phyloP scores from a whole-genome alignment of 92 coral and sea anemone genomes.

The Micromussa lordhowensis region DNA sequence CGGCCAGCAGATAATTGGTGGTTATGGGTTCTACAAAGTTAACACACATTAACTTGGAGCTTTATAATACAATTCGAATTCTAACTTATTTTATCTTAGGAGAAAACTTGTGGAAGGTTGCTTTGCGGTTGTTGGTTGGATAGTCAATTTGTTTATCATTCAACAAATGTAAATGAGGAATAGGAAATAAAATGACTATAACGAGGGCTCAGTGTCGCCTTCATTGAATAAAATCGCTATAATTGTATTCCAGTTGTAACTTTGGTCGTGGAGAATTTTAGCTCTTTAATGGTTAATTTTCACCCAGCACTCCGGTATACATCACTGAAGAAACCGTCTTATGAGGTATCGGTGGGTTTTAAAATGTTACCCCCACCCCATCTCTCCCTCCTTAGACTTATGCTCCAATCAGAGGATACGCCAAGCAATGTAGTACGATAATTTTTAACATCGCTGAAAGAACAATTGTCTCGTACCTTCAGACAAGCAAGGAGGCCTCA shows the following conservation, averaged over 20 bases:
- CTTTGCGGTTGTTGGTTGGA: neutral
- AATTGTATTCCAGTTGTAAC: neutral
- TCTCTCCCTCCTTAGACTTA: too few species aligned
- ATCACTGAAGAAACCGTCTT: too few species aligned
- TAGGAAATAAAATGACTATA: too few species aligned
- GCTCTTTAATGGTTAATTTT: too few species aligned
- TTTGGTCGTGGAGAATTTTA: too few species aligned
- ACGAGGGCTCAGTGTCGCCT: neutral
- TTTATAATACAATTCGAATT: neutral
- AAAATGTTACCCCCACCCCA: too few species aligned
- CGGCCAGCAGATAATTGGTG: slow-evolving; percentile 64
- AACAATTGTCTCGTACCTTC: slow-evolving; percentile 41
- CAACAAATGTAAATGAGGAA: neutral
- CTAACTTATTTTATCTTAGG: neutral
- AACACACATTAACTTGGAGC: neutral
- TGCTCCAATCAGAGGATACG: too few species aligned
- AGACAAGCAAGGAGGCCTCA: slow-evolving; percentile 67
- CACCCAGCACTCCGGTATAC: too few species aligned
- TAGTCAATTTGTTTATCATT: neutral
- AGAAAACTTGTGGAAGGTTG: neutral
- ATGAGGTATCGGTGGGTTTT: too few species aligned
- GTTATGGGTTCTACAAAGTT: slow-evolving; percentile 62
- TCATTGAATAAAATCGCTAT: neutral
- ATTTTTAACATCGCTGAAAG: neutral
- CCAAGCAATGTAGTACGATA: too few species aligned